Conservation (phyloP, 2,888 invertebrate species). For the Antheraea assamensis region DNA sequence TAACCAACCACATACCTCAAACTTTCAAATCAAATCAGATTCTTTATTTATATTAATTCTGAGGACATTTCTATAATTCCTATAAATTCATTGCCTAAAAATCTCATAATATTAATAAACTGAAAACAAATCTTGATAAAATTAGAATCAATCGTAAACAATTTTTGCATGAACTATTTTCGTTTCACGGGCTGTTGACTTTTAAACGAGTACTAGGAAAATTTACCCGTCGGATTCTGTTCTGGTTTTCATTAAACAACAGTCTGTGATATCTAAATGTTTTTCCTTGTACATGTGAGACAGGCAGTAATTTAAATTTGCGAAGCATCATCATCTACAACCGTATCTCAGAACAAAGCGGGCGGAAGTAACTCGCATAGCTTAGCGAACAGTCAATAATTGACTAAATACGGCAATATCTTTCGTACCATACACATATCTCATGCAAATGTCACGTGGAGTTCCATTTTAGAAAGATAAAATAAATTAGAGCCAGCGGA, state of each 20-base stretch:
- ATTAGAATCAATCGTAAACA: background rate
- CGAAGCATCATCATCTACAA: background rate
- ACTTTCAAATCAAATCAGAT: too few relatives aligned
- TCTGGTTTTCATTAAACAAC: background rate
- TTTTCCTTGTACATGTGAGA: background rate
- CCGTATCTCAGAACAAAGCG: background rate
- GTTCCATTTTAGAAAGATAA: background rate
- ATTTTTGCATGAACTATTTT: background rate
- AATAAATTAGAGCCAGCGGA: slow-evolving; percentile 8
- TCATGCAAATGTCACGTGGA: background rate
- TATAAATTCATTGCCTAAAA: background rate
- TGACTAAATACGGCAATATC: background rate
- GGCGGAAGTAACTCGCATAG: background rate
- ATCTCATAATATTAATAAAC: background rate
- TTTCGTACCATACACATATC: background rate
- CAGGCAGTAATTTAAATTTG: background rate
- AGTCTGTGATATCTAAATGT: background rate
- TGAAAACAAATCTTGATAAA: background rate
- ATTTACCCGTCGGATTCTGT: background rate
- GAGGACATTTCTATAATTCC: background rate
- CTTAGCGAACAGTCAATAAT: background rate
- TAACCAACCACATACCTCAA: too few relatives aligned
- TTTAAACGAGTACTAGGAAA: background rate
- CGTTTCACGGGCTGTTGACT: background rate
- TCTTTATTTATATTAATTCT: too few relatives aligned